Percentiles rank a stretch among this genome's conserved stretches.
These are phyloP conservation scores for Nemurella pictetii DNA, from an alignment of 2,888 invertebrate species.

Conservation along the genomic window DNA sequence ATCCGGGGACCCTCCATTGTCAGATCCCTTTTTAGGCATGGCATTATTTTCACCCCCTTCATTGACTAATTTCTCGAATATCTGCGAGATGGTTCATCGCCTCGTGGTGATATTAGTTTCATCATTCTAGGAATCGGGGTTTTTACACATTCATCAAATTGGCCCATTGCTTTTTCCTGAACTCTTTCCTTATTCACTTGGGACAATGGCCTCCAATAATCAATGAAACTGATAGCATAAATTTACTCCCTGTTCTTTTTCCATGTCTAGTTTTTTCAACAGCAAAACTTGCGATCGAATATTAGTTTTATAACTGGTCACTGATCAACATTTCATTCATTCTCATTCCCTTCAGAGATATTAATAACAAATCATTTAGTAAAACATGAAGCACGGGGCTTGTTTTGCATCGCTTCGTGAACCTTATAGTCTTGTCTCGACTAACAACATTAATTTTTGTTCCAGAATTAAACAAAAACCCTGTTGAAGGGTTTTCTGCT, in stretches of 20 bases:
- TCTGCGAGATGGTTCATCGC: background rate
- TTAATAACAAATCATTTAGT: too few species aligned
- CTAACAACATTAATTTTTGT: background rate
- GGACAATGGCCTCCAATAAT: background rate
- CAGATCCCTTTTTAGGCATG: background rate
- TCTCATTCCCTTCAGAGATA: background rate
- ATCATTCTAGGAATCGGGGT: background rate
- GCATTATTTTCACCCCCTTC: background rate
- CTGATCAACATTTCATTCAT: background rate
- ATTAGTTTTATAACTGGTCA: background rate
- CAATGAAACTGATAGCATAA: background rate
- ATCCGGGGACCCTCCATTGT: background rate
- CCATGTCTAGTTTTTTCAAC: background rate
- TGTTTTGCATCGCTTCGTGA: too few species aligned
- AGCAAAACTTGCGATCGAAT: background rate
- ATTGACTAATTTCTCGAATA: background rate
- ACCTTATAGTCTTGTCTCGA: too few species aligned
- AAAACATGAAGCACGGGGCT: too few species aligned
- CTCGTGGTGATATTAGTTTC: background rate
- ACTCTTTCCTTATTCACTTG: background rate
- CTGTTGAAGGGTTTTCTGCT: conserved; percentile 99
- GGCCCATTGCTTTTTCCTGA: background rate
- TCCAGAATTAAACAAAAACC: conserved; percentile 74
- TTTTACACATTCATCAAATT: background rate
- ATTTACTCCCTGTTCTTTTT: background rate